These are phyloP conservation scores for Sphenodon punctatus DNA, from an alignment of 2,797 vertebrate species.

Conservation along the genomic window DNA sequence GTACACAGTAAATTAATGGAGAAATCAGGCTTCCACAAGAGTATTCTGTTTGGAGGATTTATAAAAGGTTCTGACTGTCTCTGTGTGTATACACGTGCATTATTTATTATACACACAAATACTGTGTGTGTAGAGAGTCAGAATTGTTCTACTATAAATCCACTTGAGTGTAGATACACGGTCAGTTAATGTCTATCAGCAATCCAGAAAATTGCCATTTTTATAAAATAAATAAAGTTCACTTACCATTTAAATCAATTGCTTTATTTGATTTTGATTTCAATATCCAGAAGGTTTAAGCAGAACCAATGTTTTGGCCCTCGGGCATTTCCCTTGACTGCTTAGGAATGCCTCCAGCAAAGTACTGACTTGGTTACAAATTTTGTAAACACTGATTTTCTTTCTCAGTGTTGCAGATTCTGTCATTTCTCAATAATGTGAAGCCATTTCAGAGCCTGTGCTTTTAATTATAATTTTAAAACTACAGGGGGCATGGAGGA, in stretches of 20 bases:
- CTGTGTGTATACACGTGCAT: background rate
- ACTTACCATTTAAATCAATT: background rate
- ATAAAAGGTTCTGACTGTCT: background rate
- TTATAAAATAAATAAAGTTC: constrained; percentile 32
- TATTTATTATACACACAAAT: background rate
- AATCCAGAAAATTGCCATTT: background rate
- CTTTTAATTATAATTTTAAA: constrained; percentile 37
- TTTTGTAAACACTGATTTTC: background rate
- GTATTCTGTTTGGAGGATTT: constrained; percentile 16
- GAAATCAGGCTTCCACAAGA: constrained; percentile 29
- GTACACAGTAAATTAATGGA: constrained; percentile 53
- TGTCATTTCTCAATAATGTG: constrained; percentile 18
- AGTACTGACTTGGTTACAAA: background rate
- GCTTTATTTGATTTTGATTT: constrained; percentile 14
- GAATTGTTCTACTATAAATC: background rate
- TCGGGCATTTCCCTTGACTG: background rate
- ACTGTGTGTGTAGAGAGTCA: background rate
- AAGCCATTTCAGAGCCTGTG: constrained; percentile 16
- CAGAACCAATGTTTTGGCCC: background rate
- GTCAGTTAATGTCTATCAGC: background rate
- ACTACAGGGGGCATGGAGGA: constrained; percentile 29
- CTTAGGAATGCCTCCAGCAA: background rate
- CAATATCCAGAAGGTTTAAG: constrained; percentile 3
- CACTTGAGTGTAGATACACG: background rate
- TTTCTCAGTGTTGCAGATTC: constrained; percentile 7